phyloP scores from a whole-genome alignment of 2,113 vertebrate species.

The Aphelocoma coerulescens region DNA sequence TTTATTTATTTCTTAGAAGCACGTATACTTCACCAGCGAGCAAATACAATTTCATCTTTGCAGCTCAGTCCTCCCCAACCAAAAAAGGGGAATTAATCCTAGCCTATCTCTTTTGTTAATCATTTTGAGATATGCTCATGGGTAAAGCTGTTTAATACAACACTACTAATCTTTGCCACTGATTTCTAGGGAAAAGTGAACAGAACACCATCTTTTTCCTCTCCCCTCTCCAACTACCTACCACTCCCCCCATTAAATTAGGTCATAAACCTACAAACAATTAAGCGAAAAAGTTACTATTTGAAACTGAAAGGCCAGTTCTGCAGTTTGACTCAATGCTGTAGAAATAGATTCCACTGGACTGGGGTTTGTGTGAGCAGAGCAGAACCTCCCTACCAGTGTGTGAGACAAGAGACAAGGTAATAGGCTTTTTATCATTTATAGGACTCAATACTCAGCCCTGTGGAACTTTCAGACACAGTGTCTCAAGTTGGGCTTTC shows the following conservation, averaged over 20 bases:
- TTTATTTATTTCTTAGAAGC: conserved; percentile 2
- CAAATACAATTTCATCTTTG: neutral
- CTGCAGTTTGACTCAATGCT: neutral
- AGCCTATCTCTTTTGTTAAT: neutral
- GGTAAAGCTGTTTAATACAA: neutral
- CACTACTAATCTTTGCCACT: neutral
- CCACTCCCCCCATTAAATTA: neutral
- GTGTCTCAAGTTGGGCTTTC: neutral
- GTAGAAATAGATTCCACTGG: neutral
- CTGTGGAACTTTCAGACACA: neutral
- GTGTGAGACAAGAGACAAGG: neutral
- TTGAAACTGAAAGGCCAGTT: neutral
- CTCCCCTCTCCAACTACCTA: neutral
- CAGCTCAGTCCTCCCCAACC: neutral
- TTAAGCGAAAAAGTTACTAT: neutral
- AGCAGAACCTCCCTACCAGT: neutral
- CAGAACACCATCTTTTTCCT: neutral
- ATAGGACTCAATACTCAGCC: neutral
- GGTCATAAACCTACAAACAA: neutral
- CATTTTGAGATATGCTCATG: neutral
- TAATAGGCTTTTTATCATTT: neutral
- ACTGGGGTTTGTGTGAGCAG: neutral
- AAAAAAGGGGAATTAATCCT: neutral
- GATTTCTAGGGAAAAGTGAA: neutral
- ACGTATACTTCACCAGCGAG: neutral